phyloP scores from a whole-genome alignment of 2,797 vertebrate species.

The Phalanger gymnotis region DNA sequence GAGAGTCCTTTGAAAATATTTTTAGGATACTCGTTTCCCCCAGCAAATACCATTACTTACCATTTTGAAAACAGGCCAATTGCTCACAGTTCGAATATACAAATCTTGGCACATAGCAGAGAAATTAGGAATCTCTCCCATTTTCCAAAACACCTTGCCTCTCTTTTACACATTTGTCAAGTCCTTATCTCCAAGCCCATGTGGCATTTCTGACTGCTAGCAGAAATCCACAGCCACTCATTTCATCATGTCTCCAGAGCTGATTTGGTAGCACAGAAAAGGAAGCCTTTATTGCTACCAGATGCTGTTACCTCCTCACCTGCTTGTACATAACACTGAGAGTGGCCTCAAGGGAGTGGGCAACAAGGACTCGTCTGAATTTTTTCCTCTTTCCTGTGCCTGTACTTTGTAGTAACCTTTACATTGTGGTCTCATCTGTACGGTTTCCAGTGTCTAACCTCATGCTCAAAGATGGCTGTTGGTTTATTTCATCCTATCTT shows the following conservation, averaged over 20 bases:
- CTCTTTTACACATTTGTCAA: slow-evolving; percentile 83
- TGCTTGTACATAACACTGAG: slow-evolving; percentile 55
- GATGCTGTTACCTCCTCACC: slow-evolving; percentile 83
- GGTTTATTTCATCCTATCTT: slow-evolving; percentile 27
- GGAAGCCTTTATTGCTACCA: slow-evolving; percentile 85
- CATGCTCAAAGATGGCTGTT: neutral
- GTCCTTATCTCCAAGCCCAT: slow-evolving; percentile 85
- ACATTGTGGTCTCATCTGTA: slow-evolving; percentile 53
- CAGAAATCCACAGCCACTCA: slow-evolving; percentile 84
- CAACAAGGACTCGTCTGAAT: slow-evolving; percentile 56
- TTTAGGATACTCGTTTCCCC: slow-evolving; percentile 81
- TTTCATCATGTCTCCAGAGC: slow-evolving; percentile 83
- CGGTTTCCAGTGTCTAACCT: slow-evolving; percentile 57
- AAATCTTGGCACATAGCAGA: slow-evolving; percentile 73
- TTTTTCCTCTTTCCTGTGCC: slow-evolving; percentile 48
- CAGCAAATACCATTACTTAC: slow-evolving; percentile 83
- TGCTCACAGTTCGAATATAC: slow-evolving; percentile 80
- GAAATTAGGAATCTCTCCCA: slow-evolving; percentile 70
- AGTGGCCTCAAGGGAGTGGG: slow-evolving; percentile 64
- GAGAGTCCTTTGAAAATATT: slow-evolving; percentile 79
- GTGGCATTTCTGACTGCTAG: slow-evolving; percentile 81
- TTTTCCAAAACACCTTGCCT: slow-evolving; percentile 76
- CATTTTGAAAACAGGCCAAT: slow-evolving; percentile 84
- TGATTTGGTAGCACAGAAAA: slow-evolving; percentile 83
- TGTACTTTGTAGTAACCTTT: slow-evolving; percentile 30